Conservation (phyloP, 53 echinoderm and acorn worm species). For the Mesocentrotus franciscanus region DNA sequence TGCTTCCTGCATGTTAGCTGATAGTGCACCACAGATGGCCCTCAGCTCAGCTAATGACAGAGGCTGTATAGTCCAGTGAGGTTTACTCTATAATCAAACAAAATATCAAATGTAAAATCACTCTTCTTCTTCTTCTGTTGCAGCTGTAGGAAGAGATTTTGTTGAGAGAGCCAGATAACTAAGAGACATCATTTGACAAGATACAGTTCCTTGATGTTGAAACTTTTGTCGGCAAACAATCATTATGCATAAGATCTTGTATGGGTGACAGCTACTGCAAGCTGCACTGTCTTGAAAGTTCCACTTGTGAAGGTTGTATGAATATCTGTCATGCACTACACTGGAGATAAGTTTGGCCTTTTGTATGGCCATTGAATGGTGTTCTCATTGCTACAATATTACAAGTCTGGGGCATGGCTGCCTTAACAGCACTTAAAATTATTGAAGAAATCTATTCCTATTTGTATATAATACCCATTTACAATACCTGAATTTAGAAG, state of each 20-base stretch:
- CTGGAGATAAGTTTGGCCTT: background rate
- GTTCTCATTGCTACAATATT: background rate
- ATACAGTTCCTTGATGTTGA: background rate
- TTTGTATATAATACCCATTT: background rate
- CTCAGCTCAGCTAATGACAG: constrained; percentile 83
- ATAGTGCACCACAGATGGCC: constrained; percentile 86
- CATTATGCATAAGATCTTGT: background rate
- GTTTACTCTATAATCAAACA: constrained; percentile 63
- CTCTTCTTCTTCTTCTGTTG: background rate
- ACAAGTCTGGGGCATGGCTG: background rate
- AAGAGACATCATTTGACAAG: background rate
- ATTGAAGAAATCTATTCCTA: background rate
- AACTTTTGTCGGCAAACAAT: background rate
- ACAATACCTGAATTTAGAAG: background rate
- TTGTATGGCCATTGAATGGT: background rate
- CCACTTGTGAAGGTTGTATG: background rate
- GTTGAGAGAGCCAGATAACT: background rate
- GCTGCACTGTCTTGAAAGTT: background rate
- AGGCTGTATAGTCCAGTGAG: constrained; percentile 85
- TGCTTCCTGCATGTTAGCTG: constrained; percentile 88
- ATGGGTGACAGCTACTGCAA: background rate
- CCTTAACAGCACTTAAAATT: background rate
- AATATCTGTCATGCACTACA: background rate
- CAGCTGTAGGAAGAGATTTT: background rate
- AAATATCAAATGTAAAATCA: background rate